Evolutionary conservation across 2,113 vertebrate genomes (phyloP), one percentile per base, ranked within the genome.

Genomic region (Vimba vimba): DNA sequence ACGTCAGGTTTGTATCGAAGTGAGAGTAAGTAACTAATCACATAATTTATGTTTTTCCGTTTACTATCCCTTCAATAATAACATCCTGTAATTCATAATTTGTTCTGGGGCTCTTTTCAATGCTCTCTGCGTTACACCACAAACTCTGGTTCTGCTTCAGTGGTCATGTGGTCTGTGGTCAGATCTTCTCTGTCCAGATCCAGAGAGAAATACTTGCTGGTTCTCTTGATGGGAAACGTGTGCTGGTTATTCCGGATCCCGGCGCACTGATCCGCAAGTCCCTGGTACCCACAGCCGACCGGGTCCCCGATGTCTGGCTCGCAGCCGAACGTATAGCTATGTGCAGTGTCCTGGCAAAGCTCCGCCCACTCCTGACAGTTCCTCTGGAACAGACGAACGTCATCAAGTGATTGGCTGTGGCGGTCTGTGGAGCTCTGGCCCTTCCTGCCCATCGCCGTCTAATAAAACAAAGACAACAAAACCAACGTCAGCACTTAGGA

Each of bases 131-230:
- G 71, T 98, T 95, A 99, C 68, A 99, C 98, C 5, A 99, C 97
- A 0, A 99, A 99, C 93, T 99, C 98, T 0, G 97, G 97, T 27
- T 99, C 96, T 86, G 99, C 97, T 0, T 99, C 97, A 0, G 95
- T 96, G 87, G 96, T 97, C 83, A 99, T 96, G 87, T 43, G 68
- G 23, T 50, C 68, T 30, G 50, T 59, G 68, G 68, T 83, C 47
- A 71, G 33, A 83, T 83, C 82, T 33, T 83, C 82, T 17, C 52
- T 39, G 30, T 83, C 82, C 12, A 59, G 82, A 73, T 99, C 97
- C 94, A 99, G 91, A 23, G 98, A 99, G 91, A 99, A 98, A 93
- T 99, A 99, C 85, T 99, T 99, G 96, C 97, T 99, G 94, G 97
- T 95, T 94, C 98, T 96, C 92, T 99, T 99, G 93, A 96, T 97